Evolutionary conservation across 2,113 vertebrate genomes (phyloP).

Genomic region (Pteropus alecto): DNA sequence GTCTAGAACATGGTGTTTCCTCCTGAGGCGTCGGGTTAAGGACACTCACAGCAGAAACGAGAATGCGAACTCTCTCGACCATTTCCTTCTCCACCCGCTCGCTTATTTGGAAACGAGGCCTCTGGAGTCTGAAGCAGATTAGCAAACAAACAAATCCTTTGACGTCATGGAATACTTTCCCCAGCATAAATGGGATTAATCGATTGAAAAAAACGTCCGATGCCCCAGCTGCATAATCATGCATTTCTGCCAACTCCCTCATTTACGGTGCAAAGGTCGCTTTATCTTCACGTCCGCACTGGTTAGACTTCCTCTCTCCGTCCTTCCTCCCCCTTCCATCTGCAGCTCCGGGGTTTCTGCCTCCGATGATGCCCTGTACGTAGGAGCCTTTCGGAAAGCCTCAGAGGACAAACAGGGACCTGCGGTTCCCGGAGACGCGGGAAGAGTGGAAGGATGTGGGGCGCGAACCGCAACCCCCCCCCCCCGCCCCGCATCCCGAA

Average conservation of each 20-base stretch:
- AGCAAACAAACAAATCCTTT: constrained; percentile 78
- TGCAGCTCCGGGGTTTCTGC: not conserved
- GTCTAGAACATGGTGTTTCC: not conserved
- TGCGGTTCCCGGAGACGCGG: not conserved
- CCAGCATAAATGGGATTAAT: constrained; percentile 68
- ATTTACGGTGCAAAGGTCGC: not conserved
- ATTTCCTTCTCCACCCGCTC: not conserved
- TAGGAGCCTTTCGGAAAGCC: not conserved
- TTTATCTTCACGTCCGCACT: not conserved
- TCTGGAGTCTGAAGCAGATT: constrained; percentile 73
- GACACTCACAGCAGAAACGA: not conserved
- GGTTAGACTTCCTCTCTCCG: constrained; percentile 8
- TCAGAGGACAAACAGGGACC: not conserved
- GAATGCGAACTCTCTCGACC: not conserved
- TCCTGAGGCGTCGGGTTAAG: not conserved
- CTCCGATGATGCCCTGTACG: not conserved
- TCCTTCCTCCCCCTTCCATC: not conserved
- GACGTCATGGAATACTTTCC: constrained; percentile 75
- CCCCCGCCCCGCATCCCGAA: not conserved
- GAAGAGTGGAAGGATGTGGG: not conserved
- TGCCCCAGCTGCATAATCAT: not conserved
- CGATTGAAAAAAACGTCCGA: not conserved
- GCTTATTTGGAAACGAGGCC: constrained; percentile 68
- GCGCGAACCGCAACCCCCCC: not conserved
- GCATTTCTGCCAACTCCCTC: not conserved